Evolutionary conservation across 1,140 invertebrate genomes (phyloP).

Genomic region (Phenacoccus solenopsis): DNA sequence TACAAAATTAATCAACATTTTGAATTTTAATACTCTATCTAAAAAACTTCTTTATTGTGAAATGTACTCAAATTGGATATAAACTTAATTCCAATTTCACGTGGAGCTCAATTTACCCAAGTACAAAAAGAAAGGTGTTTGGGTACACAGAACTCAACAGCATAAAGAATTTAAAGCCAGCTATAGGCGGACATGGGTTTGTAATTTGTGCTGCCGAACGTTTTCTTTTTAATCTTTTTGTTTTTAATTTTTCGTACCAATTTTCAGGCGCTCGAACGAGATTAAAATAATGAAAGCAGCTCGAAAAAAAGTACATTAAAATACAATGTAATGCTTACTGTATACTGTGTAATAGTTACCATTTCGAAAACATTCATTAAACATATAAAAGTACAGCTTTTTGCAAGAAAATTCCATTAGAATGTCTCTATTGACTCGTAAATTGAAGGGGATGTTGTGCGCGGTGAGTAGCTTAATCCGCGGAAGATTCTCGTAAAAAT

Average conservation of each 20-base stretch:
- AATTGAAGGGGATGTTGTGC: neutral
- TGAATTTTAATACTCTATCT: no score
- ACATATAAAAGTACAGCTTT: constrained; percentile 8
- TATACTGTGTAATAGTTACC: neutral
- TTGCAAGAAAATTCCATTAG: constrained; percentile 11
- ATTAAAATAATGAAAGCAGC: neutral
- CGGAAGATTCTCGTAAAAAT: neutral
- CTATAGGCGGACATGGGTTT: neutral
- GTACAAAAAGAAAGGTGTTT: no score
- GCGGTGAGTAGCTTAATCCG: neutral
- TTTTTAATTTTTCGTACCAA: neutral
- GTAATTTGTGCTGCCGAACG: neutral
- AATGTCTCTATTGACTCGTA: constrained; percentile 9
- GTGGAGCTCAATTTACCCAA: no score
- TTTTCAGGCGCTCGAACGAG: neutral
- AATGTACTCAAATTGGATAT: no score
- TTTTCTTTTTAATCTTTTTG: neutral
- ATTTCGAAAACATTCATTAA: constrained; percentile 14
- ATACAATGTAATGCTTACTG: neutral
- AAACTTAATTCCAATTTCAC: no score
- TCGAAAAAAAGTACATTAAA: neutral
- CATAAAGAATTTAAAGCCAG: no score
- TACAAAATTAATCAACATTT: no score
- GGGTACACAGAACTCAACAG: no score
- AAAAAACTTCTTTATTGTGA: no score